A percentile compares a stretch with the other conserved stretches of the same genome.
These are phyloP conservation scores for Diadophis punctatus DNA, from an alignment of 2,113 vertebrate genomes.

Conservation along the genomic window DNA sequence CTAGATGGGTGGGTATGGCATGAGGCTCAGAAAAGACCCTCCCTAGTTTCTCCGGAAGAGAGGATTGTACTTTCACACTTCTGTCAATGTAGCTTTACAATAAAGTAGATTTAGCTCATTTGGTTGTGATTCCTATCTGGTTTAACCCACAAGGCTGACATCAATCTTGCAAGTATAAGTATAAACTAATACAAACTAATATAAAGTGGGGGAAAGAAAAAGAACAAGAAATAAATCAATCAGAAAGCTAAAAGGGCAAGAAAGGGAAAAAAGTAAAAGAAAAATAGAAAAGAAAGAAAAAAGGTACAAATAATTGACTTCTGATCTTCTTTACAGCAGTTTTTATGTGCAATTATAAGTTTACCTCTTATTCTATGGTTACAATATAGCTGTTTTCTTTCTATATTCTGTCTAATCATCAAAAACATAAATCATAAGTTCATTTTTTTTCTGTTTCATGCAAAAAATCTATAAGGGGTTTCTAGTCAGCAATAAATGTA, in stretches of 20 bases:
- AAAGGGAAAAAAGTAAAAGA: neutral
- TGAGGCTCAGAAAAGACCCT: neutral
- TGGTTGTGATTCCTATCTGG: neutral
- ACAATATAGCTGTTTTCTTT: neutral
- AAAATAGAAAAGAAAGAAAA: neutral
- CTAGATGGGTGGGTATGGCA: neutral
- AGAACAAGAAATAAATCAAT: neutral
- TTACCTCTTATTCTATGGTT: neutral
- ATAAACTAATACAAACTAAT: neutral
- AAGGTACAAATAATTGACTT: neutral
- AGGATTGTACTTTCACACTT: neutral
- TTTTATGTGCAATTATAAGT: neutral
- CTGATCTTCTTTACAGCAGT: neutral
- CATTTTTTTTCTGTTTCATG: neutral
- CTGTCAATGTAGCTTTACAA: neutral
- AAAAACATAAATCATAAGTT: neutral
- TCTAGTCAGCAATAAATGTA: neutral
- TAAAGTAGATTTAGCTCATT: neutral
- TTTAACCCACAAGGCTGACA: neutral
- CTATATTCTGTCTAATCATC: neutral
- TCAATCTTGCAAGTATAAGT: neutral
- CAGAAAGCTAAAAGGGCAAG: neutral
- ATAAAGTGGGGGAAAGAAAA: neutral
- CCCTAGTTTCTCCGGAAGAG: neutral
- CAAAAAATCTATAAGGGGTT: neutral